Evolutionary conservation across 1,140 invertebrate species (phyloP).

Genomic region (Littorina saxatilis): DNA sequence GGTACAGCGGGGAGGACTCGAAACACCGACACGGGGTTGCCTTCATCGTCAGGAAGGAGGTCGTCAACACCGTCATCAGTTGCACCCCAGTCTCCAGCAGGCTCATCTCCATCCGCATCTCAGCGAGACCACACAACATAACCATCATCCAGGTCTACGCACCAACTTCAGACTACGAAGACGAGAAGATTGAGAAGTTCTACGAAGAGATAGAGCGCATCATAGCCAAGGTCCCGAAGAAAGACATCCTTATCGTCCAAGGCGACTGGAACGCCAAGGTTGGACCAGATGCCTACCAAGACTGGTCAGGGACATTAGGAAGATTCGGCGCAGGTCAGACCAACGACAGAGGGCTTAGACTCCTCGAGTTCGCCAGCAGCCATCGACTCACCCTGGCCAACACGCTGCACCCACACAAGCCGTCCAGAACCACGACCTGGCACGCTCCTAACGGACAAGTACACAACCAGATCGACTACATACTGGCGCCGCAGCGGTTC

Average conservation of each 20-base stretch:
- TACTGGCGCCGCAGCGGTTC: conserved; percentile 40
- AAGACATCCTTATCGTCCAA: conserved; percentile 42
- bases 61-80: background rate
- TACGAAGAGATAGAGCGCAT: conserved; percentile 50
- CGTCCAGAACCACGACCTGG: conserved; percentile 8
- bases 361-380: background rate
- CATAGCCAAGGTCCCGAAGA: conserved; percentile 34
- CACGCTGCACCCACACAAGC: conserved; percentile 7
- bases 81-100: conserved; percentile 4
- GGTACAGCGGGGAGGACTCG: conserved; percentile 13
- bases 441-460: conserved; percentile 30
- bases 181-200: conserved; percentile 64
- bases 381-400: conserved; percentile 3
- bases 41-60: conserved; percentile 37
- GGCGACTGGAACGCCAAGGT: conserved; percentile 31
- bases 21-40: conserved; percentile 24
- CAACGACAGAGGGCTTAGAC: background rate
- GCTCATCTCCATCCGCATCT: conserved; percentile 42
- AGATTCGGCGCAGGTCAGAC: background rate
- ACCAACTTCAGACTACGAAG: too few species aligned
- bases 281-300: background rate
- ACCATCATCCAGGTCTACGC: conserved; percentile 45
- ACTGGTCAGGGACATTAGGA: background rate
- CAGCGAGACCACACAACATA: conserved; percentile 30
- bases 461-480: conserved; percentile 50